These are phyloP conservation scores for Jordanella pulchra DNA, from an alignment of 2,797 vertebrate genomes.

Conservation along the genomic window DNA sequence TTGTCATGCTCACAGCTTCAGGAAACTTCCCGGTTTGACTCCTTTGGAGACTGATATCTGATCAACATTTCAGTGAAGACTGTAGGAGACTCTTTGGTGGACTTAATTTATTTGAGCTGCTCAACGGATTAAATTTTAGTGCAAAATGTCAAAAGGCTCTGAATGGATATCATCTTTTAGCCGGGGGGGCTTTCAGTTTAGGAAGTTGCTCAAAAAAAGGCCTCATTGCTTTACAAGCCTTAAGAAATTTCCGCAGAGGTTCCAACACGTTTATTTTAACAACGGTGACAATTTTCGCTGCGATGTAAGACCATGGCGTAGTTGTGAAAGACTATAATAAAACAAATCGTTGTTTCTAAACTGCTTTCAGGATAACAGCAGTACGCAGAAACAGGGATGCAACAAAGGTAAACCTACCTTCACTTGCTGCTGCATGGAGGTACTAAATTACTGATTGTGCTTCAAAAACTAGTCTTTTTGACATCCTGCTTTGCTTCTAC, in stretches of 20 bases:
- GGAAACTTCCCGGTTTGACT: neutral
- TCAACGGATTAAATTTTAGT: neutral
- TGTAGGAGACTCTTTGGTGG: neutral
- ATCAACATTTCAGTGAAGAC: slow-evolving; percentile 2
- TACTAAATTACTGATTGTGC: neutral
- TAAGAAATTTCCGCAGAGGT: neutral
- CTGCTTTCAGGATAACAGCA: neutral
- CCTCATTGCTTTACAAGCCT: neutral
- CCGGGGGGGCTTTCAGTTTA: neutral
- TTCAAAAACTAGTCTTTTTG: neutral
- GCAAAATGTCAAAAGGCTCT: slow-evolving; percentile 1
- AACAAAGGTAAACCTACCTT: neutral
- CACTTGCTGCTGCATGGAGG: neutral
- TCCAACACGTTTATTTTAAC: neutral
- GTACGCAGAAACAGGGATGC: neutral
- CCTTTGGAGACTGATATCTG: neutral
- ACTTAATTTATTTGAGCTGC: neutral
- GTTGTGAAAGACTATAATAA: neutral
- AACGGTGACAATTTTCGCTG: neutral
- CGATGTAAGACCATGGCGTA: neutral
- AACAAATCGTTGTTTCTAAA: neutral
- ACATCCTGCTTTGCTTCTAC: neutral
- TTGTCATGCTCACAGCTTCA: neutral
- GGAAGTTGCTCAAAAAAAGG: neutral
- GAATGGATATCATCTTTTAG: neutral